These are phyloP conservation scores for Natrix natrix DNA, from an alignment of 2,797 vertebrate genomes.

Conservation along the genomic window DNA sequence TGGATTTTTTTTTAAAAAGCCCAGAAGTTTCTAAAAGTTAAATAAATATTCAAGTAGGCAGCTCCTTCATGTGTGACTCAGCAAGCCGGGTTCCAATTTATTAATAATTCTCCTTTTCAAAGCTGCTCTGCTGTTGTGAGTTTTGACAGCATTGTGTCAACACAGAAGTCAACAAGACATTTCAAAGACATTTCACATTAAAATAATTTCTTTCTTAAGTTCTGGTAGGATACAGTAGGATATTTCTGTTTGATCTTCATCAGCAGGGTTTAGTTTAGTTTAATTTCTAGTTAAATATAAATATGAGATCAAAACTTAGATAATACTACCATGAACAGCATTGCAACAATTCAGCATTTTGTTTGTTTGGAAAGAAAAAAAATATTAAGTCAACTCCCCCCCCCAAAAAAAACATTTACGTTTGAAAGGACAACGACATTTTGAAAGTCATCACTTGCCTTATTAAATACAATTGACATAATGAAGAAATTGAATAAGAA, in stretches of 20 bases:
- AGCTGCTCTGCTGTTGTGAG: constrained; percentile 20
- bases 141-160: not conserved
- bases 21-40: constrained; percentile 56
- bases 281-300: not conserved
- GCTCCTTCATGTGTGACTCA: constrained; percentile 50
- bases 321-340: not conserved
- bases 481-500: constrained; percentile 96
- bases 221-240: not conserved
- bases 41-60: constrained; percentile 41
- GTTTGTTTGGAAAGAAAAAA: not conserved
- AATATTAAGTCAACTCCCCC: not conserved
- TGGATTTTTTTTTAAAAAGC: constrained; percentile 22
- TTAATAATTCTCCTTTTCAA: constrained; percentile 41
- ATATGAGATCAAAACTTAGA: not conserved
- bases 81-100: constrained; percentile 45
- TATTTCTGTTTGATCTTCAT: not conserved
- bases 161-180: constrained; percentile 33
- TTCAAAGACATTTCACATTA: constrained; percentile 5
- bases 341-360: not conserved
- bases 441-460: constrained; percentile 75
- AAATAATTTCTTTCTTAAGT: not conserved
- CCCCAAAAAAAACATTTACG: not conserved
- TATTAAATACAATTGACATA: constrained; percentile 93
- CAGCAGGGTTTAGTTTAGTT: not conserved
- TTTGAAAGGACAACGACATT: not conserved